phyloP scores from a whole-genome alignment of 2,797 vertebrate species.

The Staurois parvus region DNA sequence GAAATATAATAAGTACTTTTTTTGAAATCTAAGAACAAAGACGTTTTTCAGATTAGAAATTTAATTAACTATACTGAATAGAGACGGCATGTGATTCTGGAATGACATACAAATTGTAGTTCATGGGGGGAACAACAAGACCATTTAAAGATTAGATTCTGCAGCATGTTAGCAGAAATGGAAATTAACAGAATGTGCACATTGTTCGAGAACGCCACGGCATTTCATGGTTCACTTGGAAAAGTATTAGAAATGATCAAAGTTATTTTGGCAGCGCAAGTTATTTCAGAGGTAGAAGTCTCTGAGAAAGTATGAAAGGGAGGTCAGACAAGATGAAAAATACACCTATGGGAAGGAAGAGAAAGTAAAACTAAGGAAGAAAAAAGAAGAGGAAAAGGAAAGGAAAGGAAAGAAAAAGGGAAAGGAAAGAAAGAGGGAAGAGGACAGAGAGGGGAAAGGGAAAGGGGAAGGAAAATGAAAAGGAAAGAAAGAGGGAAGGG shows the following conservation, averaged over 20 bases:
- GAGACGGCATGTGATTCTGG: conserved; percentile 36
- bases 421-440: too few relatives aligned
- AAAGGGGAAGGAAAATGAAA: too few relatives aligned
- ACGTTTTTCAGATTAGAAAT: conserved; percentile 53
- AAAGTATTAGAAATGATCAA: conserved; percentile 51
- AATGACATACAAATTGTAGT: conserved; percentile 55
- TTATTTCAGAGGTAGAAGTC: not conserved
- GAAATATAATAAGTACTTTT: conserved; percentile 56
- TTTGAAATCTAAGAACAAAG: conserved; percentile 49
- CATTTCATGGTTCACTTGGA: conserved; percentile 51
- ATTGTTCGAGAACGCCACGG: conserved; percentile 32
- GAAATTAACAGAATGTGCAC: conserved; percentile 52
- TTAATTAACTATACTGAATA: conserved; percentile 57
- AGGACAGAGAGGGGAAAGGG: too few relatives aligned
- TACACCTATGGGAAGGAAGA: too few relatives aligned
- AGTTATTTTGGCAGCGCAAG: conserved; percentile 17
- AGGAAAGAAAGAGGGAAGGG: too few relatives aligned
- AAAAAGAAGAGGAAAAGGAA: too few relatives aligned
- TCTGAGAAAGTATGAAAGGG: not conserved
- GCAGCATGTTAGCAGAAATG: conserved; percentile 34
- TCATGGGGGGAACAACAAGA: conserved; percentile 42
- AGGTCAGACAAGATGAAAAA: not conserved
- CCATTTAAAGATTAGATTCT: conserved; percentile 51
- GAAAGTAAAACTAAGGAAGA: too few relatives aligned
- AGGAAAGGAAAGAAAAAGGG: too few relatives aligned